phyloP scores from a whole-genome alignment of 1,140 invertebrate genomes.

The Hypsibius dujardini region DNA sequence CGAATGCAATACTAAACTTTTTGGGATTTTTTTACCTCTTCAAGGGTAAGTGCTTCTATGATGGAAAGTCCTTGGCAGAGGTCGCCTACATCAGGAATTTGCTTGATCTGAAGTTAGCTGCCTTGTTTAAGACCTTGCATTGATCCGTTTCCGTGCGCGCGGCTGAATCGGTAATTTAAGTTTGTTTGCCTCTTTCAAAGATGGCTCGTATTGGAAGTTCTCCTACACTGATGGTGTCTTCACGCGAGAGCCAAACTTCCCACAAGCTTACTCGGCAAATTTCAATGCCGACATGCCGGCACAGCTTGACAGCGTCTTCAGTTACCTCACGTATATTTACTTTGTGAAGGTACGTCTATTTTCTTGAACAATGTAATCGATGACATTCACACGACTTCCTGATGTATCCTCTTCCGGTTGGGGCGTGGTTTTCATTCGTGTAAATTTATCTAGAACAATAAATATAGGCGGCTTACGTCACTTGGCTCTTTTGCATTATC shows the following conservation, averaged over 20 bases:
- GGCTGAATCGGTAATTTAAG: background rate
- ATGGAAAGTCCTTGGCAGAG: background rate
- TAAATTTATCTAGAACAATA: too few species aligned
- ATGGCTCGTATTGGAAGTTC: constrained; percentile 11
- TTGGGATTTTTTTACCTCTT: constrained; percentile 11
- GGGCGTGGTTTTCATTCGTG: too few species aligned
- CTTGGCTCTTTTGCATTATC: too few species aligned
- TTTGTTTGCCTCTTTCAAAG: background rate
- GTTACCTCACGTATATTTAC: constrained; percentile 16
- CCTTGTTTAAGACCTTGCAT: too few species aligned
- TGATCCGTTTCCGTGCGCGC: too few species aligned
- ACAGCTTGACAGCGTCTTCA: constrained; percentile 14
- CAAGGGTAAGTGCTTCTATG: constrained; percentile 1
- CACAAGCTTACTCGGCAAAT: constrained; percentile 12
- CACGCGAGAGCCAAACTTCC: background rate
- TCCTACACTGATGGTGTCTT: background rate
- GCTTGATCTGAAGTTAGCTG: too few species aligned
- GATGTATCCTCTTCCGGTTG: too few species aligned
- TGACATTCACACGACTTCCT: too few species aligned
- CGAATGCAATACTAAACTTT: constrained; percentile 7
- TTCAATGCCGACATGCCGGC: constrained; percentile 8
- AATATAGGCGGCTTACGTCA: too few species aligned
- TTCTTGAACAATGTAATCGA: too few species aligned
- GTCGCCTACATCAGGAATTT: too few species aligned
- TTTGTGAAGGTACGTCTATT: constrained; percentile 12